A percentile compares a stretch with the other conserved stretches of the same genome.
Evolutionary conservation across 2,797 vertebrate species (phyloP).

Genomic region (Esox lucius): DNA sequence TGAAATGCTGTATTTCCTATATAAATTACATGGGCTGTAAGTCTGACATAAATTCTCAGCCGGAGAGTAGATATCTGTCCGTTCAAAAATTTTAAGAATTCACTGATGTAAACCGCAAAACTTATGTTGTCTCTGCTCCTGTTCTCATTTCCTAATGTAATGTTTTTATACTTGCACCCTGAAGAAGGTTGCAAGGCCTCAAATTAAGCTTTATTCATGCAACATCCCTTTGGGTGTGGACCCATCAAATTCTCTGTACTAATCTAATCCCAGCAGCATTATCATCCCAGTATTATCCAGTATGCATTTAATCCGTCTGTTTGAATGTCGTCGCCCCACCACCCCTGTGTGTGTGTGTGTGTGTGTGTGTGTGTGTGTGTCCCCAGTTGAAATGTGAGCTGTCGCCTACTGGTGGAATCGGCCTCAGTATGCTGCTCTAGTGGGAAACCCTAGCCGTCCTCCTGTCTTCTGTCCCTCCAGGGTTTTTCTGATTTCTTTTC

Average conservation of each 20-base stretch:
- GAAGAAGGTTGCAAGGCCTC: too few species aligned
- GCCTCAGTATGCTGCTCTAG: constrained; percentile 60
- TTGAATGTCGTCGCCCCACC: constrained; percentile 10
- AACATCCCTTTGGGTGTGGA: too few species aligned
- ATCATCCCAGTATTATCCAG: constrained; percentile 19
- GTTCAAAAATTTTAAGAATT: not conserved
- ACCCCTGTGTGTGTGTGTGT: constrained; percentile 41
- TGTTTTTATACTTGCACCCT: too few species aligned
- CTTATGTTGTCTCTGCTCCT: constrained; percentile 2
- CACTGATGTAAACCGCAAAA: too few species aligned
- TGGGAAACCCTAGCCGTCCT: constrained; percentile 44
- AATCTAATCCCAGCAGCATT: not conserved
- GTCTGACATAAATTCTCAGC: not conserved
- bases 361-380: too few species aligned
- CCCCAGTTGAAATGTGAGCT: constrained; percentile 62
- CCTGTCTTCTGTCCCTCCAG: constrained; percentile 24
- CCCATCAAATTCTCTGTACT: not conserved
- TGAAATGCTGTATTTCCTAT: not conserved
- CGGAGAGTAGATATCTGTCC: not conserved
- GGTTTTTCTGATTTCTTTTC: constrained; percentile 21
- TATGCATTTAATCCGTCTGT: constrained; percentile 23
- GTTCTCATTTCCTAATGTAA: too few species aligned
- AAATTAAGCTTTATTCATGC: too few species aligned
- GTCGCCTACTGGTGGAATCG: constrained; percentile 42
- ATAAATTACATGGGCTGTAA: not conserved